Conservation (phyloP, 2,797 vertebrate species). For the Harpagifer antarcticus region DNA sequence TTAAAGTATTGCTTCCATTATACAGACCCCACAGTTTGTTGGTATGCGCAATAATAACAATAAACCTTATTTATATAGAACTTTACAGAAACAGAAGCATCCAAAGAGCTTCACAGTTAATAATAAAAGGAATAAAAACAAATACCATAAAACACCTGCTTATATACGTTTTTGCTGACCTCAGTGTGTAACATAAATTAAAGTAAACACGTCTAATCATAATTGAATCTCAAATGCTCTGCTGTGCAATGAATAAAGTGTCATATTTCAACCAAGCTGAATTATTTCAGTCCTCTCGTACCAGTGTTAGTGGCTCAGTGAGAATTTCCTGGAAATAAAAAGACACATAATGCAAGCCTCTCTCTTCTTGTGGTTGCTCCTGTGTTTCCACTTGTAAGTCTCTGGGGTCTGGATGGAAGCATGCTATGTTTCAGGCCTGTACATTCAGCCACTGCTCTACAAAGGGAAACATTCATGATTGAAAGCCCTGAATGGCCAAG, state of each 20-base stretch:
- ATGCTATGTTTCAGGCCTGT: constrained; percentile 14
- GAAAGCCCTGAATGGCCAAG: neutral
- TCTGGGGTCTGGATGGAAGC: neutral
- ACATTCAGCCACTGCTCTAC: neutral
- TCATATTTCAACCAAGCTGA: neutral
- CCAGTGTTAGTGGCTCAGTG: neutral
- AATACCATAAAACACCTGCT: too few species aligned
- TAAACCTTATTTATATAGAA: too few species aligned
- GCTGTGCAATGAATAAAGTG: neutral
- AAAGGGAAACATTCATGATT: constrained; percentile 13
- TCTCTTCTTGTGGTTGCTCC: neutral
- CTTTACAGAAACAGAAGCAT: too few species aligned
- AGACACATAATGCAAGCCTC: neutral
- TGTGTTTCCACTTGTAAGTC: neutral
- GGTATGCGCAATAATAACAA: too few species aligned
- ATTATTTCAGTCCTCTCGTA: neutral
- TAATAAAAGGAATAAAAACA: too few species aligned
- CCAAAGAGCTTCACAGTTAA: too few species aligned
- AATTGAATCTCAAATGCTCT: neutral
- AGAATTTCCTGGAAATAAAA: neutral
- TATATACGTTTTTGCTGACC: too few species aligned
- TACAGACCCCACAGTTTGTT: neutral
- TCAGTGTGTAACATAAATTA: constrained; percentile 6
- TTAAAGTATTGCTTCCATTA: neutral
- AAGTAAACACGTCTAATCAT: neutral